Conservation (phyloP, 2,888 invertebrate species). For the Mythimna impura region DNA sequence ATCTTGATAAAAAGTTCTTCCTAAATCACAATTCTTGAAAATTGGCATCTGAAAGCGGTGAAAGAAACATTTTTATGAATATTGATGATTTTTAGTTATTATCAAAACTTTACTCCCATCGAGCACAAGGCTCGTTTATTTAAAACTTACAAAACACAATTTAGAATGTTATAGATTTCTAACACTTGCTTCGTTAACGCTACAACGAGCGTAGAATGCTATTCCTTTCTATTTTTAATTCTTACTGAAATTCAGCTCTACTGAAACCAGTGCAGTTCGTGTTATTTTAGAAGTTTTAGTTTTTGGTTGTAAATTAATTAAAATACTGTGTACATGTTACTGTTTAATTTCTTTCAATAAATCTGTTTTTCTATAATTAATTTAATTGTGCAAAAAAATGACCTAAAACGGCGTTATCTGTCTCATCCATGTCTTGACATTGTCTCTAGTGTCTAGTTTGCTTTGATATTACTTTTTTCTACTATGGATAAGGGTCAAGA, state of each 20-base stretch:
- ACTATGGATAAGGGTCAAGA: not conserved
- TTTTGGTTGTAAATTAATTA: not conserved
- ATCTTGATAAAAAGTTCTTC: too few relatives aligned
- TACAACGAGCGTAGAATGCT: constrained; percentile 32
- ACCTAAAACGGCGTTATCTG: not conserved
- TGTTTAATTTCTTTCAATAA: not conserved
- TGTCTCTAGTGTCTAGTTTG: not conserved
- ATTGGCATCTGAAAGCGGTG: not conserved
- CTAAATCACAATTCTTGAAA: too few relatives aligned
- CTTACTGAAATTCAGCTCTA: constrained; percentile 18
- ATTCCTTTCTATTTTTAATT: constrained; percentile 48
- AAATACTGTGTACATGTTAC: not conserved
- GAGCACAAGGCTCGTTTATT: constrained; percentile 3
- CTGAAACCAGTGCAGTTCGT: not conserved
- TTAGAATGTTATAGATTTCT: constrained; percentile 29
- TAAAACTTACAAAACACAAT: constrained; percentile 2
- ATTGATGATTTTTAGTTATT: not conserved
- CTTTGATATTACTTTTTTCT: not conserved
- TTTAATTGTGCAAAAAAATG: not conserved
- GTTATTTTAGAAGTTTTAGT: not conserved
- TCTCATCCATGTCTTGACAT: not conserved
- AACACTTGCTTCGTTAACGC: constrained; percentile 28
- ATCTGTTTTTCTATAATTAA: not conserved
- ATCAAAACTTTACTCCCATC: not conserved
- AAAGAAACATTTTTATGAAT: not conserved